These are phyloP conservation scores for Pseudochromis fuscus DNA, from an alignment of 2,797 vertebrate genomes.

Conservation along the genomic window DNA sequence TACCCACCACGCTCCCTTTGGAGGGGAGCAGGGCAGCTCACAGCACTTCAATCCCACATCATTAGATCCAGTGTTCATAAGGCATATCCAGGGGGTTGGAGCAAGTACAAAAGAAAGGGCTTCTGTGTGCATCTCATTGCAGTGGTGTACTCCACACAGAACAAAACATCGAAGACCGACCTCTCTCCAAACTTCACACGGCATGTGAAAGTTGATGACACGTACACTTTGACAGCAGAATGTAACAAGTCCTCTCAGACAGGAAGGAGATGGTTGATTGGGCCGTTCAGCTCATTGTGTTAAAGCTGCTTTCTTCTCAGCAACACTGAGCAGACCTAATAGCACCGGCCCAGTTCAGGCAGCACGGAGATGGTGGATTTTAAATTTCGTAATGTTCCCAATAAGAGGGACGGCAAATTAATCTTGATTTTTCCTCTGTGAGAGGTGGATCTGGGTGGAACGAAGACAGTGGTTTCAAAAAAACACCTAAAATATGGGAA, in stretches of 20 bases:
- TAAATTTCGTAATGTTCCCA: background rate
- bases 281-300: conserved; percentile 10
- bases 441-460: background rate
- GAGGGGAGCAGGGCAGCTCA: conserved; percentile 17
- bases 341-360: background rate
- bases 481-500: background rate
- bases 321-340: background rate
- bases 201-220: conserved; percentile 8
- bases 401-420: background rate
- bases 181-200: conserved; percentile 14
- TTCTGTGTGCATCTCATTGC: conserved; percentile 15
- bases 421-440: background rate
- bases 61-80: conserved; percentile 41
- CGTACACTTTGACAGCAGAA: conserved; percentile 21
- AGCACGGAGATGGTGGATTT: background rate
- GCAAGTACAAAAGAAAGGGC: conserved; percentile 34
- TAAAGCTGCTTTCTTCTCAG: background rate
- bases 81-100: conserved; percentile 19
- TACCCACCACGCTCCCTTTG: conserved; percentile 23
- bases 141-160: conserved; percentile 9
- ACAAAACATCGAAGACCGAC: conserved; percentile 30
- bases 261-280: conserved; percentile 19
- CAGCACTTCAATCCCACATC: conserved; percentile 41
- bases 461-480: background rate
- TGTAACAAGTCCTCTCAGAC: conserved; percentile 6